These are phyloP conservation scores for Enteromius fasciolatus DNA, from an alignment of 2,797 vertebrate genomes.

Conservation along the genomic window DNA sequence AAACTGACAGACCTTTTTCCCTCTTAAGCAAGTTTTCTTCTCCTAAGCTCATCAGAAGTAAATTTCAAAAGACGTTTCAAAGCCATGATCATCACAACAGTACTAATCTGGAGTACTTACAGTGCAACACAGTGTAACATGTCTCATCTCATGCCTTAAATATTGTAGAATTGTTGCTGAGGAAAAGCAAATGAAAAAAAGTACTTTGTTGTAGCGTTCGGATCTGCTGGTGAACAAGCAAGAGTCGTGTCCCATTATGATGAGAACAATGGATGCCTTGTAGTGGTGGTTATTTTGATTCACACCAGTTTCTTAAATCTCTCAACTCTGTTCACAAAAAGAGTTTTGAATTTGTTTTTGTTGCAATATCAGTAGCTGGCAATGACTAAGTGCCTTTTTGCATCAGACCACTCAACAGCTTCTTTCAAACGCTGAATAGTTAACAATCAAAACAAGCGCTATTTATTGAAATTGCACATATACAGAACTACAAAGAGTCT, in stretches of 20 bases:
- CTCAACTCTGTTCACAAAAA: conserved; percentile 1
- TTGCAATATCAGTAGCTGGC: not conserved
- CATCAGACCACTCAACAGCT: not conserved
- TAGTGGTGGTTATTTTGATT: conserved; percentile 11
- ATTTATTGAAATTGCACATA: not conserved
- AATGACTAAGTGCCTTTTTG: not conserved
- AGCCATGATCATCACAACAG: conserved; percentile 68
- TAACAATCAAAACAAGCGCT: not conserved
- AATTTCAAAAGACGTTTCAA: conserved; percentile 68
- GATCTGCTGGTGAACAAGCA: not conserved
- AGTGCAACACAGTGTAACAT: conserved; percentile 6
- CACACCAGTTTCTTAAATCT: conserved; percentile 7
- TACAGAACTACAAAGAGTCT: not conserved
- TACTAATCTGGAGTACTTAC: conserved; percentile 48
- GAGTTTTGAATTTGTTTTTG: not conserved
- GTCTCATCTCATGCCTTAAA: conserved; percentile 15
- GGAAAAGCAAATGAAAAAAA: conserved; percentile 32
- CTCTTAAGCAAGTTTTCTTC: conserved; percentile 53
- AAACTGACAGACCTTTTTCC: conserved; percentile 53
- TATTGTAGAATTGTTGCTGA: conserved; percentile 29
- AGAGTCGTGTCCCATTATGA: conserved; percentile 3
- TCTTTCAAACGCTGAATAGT: not conserved
- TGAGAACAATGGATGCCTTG: conserved; percentile 16
- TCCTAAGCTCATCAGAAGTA: conserved; percentile 64
- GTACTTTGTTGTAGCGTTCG: conserved; percentile 7